Evolutionary conservation across 2,797 vertebrate genomes (phyloP).

Genomic region (Poliocrania exsul): DNA sequence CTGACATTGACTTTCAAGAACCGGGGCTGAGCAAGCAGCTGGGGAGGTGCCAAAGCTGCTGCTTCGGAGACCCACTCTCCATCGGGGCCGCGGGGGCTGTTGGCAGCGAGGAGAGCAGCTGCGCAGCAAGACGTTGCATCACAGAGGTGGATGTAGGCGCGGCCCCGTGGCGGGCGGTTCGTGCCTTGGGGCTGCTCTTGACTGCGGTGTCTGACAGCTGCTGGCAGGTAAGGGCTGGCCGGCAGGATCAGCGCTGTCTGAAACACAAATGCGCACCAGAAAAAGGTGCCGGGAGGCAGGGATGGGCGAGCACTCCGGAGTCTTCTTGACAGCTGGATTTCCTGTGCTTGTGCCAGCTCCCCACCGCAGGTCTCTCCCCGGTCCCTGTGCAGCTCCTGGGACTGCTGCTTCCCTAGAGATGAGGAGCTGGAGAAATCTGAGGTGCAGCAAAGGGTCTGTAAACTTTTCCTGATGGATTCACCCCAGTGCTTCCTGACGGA

Average conservation of each 20-base stretch:
- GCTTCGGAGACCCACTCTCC: background rate
- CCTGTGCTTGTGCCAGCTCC: slow-evolving; percentile 8
- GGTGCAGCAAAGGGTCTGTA: background rate
- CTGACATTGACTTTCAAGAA: background rate
- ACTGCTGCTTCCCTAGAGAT: background rate
- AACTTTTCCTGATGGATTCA: accelerated
- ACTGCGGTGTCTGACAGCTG: slow-evolving; percentile 63
- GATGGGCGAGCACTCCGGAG: slow-evolving; percentile 18
- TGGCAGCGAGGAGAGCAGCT: slow-evolving; percentile 32
- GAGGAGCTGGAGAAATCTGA: background rate
- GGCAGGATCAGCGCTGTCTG: slow-evolving; percentile 44
- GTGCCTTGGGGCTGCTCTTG: slow-evolving; percentile 39
- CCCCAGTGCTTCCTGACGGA: accelerated
- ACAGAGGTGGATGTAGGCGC: slow-evolving; percentile 39
- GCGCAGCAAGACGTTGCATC: background rate
- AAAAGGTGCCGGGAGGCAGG: slow-evolving; percentile 47
- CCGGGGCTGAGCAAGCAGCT: slow-evolving; percentile 16
- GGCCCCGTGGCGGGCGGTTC: slow-evolving; percentile 61
- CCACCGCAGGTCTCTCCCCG: background rate
- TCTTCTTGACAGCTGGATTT: slow-evolving; percentile 53
- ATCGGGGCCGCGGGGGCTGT: background rate
- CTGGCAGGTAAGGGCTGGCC: slow-evolving; percentile 66
- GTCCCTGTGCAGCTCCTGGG: background rate
- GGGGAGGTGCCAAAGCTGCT: slow-evolving; percentile 18
- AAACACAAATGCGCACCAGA: slow-evolving; percentile 15